phyloP scores from a whole-genome alignment of 1,140 invertebrate genomes.

The Physella acuta region DNA sequence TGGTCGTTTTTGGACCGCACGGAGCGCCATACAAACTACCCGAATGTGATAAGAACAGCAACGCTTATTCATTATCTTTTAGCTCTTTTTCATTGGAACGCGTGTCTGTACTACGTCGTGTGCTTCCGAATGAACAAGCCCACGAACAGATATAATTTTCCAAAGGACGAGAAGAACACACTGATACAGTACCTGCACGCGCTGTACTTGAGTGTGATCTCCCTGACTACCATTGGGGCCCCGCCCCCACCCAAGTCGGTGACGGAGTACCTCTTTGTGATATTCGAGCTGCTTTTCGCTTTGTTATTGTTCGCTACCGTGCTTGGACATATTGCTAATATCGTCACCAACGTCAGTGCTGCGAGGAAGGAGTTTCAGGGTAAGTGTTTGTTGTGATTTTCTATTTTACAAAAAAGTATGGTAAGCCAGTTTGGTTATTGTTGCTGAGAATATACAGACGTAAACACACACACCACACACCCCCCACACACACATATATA shows the following conservation, averaged over 20 bases:
- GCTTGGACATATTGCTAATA: constrained; percentile 60
- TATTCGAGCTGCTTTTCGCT: constrained; percentile 57
- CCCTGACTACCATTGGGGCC: constrained; percentile 83
- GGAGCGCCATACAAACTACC: constrained; percentile 97
- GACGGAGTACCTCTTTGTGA: constrained; percentile 63
- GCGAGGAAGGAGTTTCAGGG: constrained; percentile 62
- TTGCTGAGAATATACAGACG: neutral
- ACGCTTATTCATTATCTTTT: constrained; percentile 93
- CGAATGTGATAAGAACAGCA: constrained; percentile 88
- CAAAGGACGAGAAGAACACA: constrained; percentile 41
- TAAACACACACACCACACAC: too few relatives aligned
- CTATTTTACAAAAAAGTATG: neutral
- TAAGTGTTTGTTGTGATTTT: constrained; percentile 33
- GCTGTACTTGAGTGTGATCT: constrained; percentile 96
- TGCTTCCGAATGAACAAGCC: constrained; percentile 28
- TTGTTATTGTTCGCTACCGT: constrained; percentile 60
- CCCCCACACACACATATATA: too few relatives aligned
- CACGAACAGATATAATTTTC: constrained; percentile 39
- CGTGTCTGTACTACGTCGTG: constrained; percentile 84
- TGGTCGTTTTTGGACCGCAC: constrained; percentile 98
- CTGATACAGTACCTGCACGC: constrained; percentile 82
- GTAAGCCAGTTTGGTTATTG: neutral
- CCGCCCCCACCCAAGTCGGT: constrained; percentile 76
- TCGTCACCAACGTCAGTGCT: constrained; percentile 59
- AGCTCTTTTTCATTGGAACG: constrained; percentile 99